phyloP scores from a whole-genome alignment of 2,113 vertebrate genomes.

The Lethenteron camtschaticum region DNA sequence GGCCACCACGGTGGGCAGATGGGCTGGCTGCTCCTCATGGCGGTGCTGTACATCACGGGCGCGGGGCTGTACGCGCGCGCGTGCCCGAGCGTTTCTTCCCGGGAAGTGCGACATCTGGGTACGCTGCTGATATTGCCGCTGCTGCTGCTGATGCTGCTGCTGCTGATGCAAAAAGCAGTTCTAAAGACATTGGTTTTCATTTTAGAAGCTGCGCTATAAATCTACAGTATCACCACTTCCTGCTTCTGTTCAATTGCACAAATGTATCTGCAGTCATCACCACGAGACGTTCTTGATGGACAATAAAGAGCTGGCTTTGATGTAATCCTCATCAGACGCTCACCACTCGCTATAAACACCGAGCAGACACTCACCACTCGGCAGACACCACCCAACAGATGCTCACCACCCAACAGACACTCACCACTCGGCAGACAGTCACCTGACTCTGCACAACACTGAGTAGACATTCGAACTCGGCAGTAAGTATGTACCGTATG shows the following conservation, averaged over 20 bases:
- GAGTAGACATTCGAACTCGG: too few species aligned
- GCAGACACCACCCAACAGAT: not conserved
- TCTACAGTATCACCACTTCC: too few species aligned
- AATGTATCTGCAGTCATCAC: too few species aligned
- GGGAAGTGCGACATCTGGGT: slow-evolving; percentile 16
- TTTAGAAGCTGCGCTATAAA: too few species aligned
- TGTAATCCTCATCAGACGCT: not conserved
- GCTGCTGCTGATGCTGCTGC: too few species aligned
- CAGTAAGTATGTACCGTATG: too few species aligned
- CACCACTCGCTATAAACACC: not conserved
- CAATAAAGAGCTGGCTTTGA: not conserved
- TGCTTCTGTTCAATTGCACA: too few species aligned
- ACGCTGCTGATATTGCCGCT: not conserved
- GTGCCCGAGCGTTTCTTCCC: slow-evolving; percentile 15
- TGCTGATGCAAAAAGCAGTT: too few species aligned
- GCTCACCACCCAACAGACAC: too few species aligned
- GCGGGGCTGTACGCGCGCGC: slow-evolving; percentile 12
- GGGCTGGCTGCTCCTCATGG: slow-evolving; percentile 15
- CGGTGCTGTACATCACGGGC: slow-evolving; percentile 14
- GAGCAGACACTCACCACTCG: not conserved
- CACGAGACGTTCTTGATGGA: not conserved
- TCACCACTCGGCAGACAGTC: not conserved
- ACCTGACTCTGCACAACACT: too few species aligned
- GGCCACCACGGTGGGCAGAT: slow-evolving; percentile 11
- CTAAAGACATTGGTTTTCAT: too few species aligned